Conservation (phyloP, 1,140 invertebrate genomes). For the Tetramorium parvispinum region DNA sequence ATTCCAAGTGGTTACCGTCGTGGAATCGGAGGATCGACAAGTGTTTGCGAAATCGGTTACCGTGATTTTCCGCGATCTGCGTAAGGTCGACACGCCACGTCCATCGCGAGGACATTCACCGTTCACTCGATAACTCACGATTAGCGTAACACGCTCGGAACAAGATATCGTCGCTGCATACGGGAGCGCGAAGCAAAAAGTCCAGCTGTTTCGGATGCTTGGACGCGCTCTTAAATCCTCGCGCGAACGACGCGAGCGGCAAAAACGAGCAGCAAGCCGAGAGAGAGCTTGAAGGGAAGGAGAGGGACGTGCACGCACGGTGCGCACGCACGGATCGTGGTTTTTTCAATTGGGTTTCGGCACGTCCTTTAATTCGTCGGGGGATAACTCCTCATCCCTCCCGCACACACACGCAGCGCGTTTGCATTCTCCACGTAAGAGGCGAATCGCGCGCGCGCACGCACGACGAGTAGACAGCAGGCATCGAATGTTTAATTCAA, state of each 20-base stretch:
- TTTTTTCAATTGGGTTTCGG: constrained; percentile 77
- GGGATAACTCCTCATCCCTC: constrained; percentile 76
- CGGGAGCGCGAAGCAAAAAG: constrained; percentile 50
- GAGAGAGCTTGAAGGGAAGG: constrained; percentile 6
- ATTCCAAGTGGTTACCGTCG: too few relatives aligned
- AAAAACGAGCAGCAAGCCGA: constrained; percentile 56
- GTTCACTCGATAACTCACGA: constrained; percentile 60
- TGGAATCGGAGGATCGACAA: background rate
- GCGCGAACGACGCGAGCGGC: constrained; percentile 15
- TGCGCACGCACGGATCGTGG: constrained; percentile 72
- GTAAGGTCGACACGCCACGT: constrained; percentile 25
- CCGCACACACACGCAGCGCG: constrained; percentile 67
- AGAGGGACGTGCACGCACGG: constrained; percentile 48
- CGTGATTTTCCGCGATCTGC: constrained; percentile 7
- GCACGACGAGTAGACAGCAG: constrained; percentile 83
- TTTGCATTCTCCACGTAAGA: constrained; percentile 78
- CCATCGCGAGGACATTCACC: constrained; percentile 3
- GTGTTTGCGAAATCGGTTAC: background rate
- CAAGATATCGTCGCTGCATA: constrained; percentile 54
- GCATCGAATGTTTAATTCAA: constrained; percentile 86
- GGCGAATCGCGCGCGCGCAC: constrained; percentile 61
- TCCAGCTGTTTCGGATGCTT: constrained; percentile 49
- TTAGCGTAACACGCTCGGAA: constrained; percentile 62
- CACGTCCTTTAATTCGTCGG: constrained; percentile 81
- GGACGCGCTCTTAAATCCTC: constrained; percentile 65